Evolutionary conservation across 1,140 invertebrate species (phyloP).

Genomic region (Ladona fulva): DNA sequence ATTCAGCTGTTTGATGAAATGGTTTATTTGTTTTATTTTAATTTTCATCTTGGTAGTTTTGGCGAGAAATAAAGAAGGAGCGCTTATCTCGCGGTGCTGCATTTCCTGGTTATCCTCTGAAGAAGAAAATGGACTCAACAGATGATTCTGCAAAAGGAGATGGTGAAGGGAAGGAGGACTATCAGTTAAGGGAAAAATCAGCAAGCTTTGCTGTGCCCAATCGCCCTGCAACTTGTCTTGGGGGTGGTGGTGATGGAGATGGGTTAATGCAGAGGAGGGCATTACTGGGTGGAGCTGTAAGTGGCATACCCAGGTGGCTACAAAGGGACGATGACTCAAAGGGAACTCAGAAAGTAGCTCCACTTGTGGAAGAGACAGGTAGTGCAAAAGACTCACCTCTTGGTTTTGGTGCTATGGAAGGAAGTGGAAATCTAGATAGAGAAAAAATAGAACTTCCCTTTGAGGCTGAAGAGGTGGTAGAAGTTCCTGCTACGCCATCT

Average conservation of each 20-base stretch:
- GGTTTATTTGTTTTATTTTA: slow-evolving; percentile 19
- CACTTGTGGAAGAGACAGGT: too few species aligned
- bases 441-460: too few species aligned
- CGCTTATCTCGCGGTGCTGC: slow-evolving; percentile 37
- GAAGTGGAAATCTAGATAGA: too few species aligned
- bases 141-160: slow-evolving; percentile 2
- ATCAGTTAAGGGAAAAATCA: slow-evolving; percentile 49
- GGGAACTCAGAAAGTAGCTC: too few species aligned
- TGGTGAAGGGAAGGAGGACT: slow-evolving; percentile 19
- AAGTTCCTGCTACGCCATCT: too few species aligned
- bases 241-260: slow-evolving; percentile 28
- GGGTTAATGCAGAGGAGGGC: neutral
- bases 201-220: slow-evolving; percentile 51
- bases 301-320: too few species aligned
- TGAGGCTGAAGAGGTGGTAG: too few species aligned
- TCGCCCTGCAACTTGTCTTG: slow-evolving; percentile 56
- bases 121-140: slow-evolving; percentile 27
- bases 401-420: too few species aligned
- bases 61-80: slow-evolving; percentile 49
- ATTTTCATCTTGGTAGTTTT: slow-evolving; percentile 43
- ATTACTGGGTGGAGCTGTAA: neutral
- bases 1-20: neutral
- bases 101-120: slow-evolving; percentile 29
- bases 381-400: too few species aligned
- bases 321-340: too few species aligned